phyloP scores from a whole-genome alignment of 2,797 vertebrate genomes.

The Pelobates cultripes region DNA sequence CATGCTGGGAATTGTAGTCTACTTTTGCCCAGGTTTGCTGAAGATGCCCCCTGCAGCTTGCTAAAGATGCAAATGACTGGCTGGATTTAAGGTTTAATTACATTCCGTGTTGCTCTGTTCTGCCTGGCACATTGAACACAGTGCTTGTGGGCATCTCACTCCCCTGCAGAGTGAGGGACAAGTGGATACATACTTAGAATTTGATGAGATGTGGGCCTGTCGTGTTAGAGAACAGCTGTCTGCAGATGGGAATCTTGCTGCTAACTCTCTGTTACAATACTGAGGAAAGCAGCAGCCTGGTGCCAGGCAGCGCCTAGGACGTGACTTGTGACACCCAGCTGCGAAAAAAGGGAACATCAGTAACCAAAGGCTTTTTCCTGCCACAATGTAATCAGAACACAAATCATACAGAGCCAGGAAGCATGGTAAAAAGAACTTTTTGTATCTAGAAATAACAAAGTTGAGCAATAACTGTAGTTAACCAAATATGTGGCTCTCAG shows the following conservation, averaged over 20 bases:
- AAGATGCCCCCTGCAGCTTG: not conserved
- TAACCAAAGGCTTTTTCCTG: not conserved
- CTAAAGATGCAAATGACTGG: not conserved
- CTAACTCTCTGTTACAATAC: not conserved
- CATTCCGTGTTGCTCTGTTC: not conserved
- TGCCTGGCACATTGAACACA: not conserved
- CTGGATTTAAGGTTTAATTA: too few species aligned
- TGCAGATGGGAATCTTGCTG: constrained; percentile 6
- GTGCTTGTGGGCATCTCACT: constrained; percentile 7
- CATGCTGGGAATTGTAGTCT: not conserved
- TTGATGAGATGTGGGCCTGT: constrained; percentile 4
- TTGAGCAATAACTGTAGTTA: not conserved
- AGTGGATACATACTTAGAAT: constrained; percentile 3
- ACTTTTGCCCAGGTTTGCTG: not conserved
- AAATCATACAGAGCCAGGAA: constrained; percentile 8
- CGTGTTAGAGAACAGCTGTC: constrained; percentile 23
- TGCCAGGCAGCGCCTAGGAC: constrained; percentile 23
- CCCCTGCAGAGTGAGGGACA: constrained; percentile 4
- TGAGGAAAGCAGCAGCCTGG: not conserved
- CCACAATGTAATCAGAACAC: not conserved
- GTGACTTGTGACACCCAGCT: constrained; percentile 29
- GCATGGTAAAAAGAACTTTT: not conserved
- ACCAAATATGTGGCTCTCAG: too few species aligned
- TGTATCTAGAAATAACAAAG: not conserved
- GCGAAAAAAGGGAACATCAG: not conserved